Evolutionary conservation across 2,113 vertebrate species (phyloP).

Genomic region (Neomonachus schauinslandi): DNA sequence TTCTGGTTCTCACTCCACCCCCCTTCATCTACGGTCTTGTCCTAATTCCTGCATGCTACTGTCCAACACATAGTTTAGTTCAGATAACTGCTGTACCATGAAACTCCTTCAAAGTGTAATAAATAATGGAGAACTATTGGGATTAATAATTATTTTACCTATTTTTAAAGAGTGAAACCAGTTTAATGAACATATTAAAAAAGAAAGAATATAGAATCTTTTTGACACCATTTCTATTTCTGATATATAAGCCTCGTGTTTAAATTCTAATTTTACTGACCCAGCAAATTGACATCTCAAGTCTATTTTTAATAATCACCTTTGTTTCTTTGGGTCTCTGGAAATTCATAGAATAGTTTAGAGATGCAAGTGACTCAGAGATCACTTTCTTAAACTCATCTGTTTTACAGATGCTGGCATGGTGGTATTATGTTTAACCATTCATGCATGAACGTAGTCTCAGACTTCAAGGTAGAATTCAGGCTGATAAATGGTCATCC

Average conservation of each 20-base stretch:
- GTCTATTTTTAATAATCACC: background rate
- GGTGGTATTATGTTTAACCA: background rate
- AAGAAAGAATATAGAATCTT: background rate
- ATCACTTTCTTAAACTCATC: background rate
- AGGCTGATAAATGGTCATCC: background rate
- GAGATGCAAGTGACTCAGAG: background rate
- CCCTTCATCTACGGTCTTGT: background rate
- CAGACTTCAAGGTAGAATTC: background rate
- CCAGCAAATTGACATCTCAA: background rate
- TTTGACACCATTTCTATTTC: background rate
- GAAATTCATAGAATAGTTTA: background rate
- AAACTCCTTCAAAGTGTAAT: background rate
- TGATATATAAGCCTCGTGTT: background rate
- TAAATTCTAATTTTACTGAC: background rate
- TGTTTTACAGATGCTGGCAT: background rate
- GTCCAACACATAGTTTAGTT: background rate
- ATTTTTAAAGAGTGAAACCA: background rate
- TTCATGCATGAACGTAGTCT: background rate
- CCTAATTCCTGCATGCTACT: background rate
- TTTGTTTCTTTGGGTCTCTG: background rate
- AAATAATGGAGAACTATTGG: background rate
- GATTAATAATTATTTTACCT: background rate
- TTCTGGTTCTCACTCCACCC: background rate
- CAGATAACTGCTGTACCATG: background rate
- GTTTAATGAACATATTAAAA: background rate